Percentiles rank a stretch among this genome's conserved stretches.
Evolutionary conservation across 1,140 invertebrate genomes (phyloP).

Genomic region (Drosophila funebris): DNA sequence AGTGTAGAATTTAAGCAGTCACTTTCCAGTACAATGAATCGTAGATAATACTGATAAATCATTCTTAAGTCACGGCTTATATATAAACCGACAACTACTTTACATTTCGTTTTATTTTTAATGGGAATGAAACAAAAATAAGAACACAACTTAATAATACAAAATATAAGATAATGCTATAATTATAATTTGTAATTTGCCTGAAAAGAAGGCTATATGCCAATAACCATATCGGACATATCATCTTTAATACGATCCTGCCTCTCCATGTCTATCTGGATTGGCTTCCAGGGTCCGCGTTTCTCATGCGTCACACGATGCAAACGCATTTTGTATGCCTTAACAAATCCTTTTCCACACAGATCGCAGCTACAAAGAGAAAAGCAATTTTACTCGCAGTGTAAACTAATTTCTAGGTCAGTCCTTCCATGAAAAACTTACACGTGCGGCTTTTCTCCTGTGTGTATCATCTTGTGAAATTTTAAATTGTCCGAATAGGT

Average conservation of each 20-base stretch:
- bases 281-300: constrained; percentile 48
- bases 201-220: constrained; percentile 20
- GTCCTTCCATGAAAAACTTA: no score
- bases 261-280: constrained; percentile 6
- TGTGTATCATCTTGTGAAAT: constrained; percentile 84
- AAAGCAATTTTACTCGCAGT: neutral
- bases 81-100: neutral
- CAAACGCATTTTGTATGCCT: constrained; percentile 70
- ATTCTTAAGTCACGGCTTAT: no score
- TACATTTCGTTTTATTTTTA: neutral
- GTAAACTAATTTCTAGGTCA: no score
- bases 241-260: constrained; percentile 49
- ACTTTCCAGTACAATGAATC: constrained; percentile 29
- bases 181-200: constrained; percentile 19
- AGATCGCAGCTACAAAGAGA: constrained; percentile 52
- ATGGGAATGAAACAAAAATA: constrained; percentile 15
- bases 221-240: constrained; percentile 37
- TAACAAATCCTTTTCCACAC: constrained; percentile 72
- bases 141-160: constrained; percentile 27
- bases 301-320: constrained; percentile 70
- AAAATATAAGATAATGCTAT: constrained; percentile 20
- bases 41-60: neutral
- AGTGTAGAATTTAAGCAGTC: neutral
- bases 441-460: constrained; percentile 71
- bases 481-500: constrained; percentile 87